Evolutionary conservation across 2,888 invertebrate genomes (phyloP).

Genomic region (Lutraria lutraria): DNA sequence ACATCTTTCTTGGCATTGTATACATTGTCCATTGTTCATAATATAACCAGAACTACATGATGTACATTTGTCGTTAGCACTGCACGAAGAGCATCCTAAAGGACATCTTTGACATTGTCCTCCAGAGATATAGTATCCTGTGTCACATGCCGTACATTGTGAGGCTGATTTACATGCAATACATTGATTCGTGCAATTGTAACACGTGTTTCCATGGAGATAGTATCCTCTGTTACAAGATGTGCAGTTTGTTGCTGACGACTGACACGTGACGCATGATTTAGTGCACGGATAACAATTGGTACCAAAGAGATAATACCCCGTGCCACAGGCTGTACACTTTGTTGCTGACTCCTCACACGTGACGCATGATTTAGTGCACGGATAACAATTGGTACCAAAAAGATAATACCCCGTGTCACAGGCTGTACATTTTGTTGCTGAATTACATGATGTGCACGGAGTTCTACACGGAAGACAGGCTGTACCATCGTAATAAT

Average conservation of each 20-base stretch:
- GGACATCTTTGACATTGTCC: neutral
- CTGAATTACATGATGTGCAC: neutral
- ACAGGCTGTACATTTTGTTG: neutral
- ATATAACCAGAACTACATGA: neutral
- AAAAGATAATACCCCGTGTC: neutral
- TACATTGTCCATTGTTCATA: neutral
- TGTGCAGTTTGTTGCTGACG: too few relatives aligned
- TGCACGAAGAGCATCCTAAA: neutral
- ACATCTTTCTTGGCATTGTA: neutral
- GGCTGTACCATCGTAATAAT: neutral
- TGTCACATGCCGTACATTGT: neutral
- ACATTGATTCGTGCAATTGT: neutral
- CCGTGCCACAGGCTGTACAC: too few relatives aligned
- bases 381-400: neutral
- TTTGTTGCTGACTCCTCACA: neutral
- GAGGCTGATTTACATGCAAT: neutral
- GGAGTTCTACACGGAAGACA: neutral
- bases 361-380: neutral
- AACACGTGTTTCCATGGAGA: neutral
- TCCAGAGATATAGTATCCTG: neutral
- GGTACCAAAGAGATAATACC: too few relatives aligned
- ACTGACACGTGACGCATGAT: too few relatives aligned
- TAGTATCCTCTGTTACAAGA: too few relatives aligned
- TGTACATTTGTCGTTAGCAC: neutral
- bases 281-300: too few relatives aligned